A percentile compares a stretch with the other conserved stretches of the same genome.
phyloP scores from a whole-genome alignment of 1,140 invertebrate genomes.

The Eupeodes corollae region DNA sequence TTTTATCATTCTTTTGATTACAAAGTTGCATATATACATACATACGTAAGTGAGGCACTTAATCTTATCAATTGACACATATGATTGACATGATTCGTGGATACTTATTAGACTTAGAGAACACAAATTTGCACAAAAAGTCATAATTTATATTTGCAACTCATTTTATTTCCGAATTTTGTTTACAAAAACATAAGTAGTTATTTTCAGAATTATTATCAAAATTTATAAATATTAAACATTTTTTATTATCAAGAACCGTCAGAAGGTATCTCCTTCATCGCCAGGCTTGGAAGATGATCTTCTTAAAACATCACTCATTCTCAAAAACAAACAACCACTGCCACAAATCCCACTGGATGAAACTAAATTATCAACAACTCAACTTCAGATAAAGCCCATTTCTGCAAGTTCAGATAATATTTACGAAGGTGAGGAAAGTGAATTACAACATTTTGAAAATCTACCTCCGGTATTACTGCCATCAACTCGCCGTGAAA shows the following conservation, averaged over 20 bases:
- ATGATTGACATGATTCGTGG: no score
- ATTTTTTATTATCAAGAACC: conserved; percentile 22
- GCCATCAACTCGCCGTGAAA: conserved; percentile 29
- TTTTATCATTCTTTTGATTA: no score
- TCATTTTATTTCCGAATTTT: no score
- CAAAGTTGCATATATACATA: no score
- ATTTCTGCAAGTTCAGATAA: conserved; percentile 25
- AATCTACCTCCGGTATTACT: conserved; percentile 28
- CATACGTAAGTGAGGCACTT: no score
- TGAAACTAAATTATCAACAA: not conserved
- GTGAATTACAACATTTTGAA: conserved; percentile 34
- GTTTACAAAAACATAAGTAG: no score
- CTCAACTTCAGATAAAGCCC: conserved; percentile 1
- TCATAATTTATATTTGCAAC: no score
- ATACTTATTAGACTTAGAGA: no score
- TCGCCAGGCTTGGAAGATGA: conserved; percentile 32
- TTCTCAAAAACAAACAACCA: conserved; percentile 34
- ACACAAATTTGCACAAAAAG: no score
- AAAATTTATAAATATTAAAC: not conserved
- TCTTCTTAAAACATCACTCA: conserved; percentile 30
- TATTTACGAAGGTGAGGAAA: conserved; percentile 17
- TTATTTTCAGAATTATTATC: not conserved
- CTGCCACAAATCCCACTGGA: conserved; percentile 28
- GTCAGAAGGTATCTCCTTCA: conserved; percentile 37
- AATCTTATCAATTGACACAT: no score